These are phyloP conservation scores for Neodiprion pinetum DNA, from an alignment of 1,140 invertebrate genomes.

Conservation along the genomic window DNA sequence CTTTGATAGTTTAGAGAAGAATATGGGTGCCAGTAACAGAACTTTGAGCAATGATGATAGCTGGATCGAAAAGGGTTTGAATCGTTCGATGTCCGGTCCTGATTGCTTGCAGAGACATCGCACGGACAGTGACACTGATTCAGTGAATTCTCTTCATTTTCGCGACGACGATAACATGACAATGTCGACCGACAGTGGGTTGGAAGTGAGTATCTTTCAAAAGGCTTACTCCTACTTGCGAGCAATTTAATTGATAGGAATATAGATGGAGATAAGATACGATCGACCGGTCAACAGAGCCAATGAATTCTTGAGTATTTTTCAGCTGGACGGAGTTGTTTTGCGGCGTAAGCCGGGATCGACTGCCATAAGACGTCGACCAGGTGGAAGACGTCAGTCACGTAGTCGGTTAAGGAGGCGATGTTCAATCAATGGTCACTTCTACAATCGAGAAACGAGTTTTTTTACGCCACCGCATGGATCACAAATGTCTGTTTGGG, in stretches of 20 bases:
- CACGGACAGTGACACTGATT: slow-evolving; percentile 57
- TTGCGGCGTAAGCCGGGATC: slow-evolving; percentile 64
- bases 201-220: slow-evolving; percentile 47
- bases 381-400: slow-evolving; percentile 70
- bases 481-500: slow-evolving; percentile 86
- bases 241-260: neutral
- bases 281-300: too few relatives aligned
- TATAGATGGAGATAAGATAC: neutral
- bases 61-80: slow-evolving; percentile 65
- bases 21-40: slow-evolving; percentile 53
- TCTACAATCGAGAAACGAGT: slow-evolving; percentile 87
- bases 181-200: slow-evolving; percentile 59
- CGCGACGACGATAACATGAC: slow-evolving; percentile 60
- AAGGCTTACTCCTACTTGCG: too few relatives aligned
- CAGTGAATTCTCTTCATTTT: slow-evolving; percentile 57
- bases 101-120: slow-evolving; percentile 67
- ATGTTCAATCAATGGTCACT: slow-evolving; percentile 89
- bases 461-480: slow-evolving; percentile 87
- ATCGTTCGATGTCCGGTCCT: slow-evolving; percentile 74
- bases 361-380: slow-evolving; percentile 74
- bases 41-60: slow-evolving; percentile 58
- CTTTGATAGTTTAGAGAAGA: slow-evolving; percentile 59
- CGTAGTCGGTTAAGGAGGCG: slow-evolving; percentile 75
- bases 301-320: slow-evolving; percentile 20
- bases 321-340: slow-evolving; percentile 54